phyloP scores from a whole-genome alignment of 2,113 vertebrate genomes.

The Otolemur garnettii region DNA sequence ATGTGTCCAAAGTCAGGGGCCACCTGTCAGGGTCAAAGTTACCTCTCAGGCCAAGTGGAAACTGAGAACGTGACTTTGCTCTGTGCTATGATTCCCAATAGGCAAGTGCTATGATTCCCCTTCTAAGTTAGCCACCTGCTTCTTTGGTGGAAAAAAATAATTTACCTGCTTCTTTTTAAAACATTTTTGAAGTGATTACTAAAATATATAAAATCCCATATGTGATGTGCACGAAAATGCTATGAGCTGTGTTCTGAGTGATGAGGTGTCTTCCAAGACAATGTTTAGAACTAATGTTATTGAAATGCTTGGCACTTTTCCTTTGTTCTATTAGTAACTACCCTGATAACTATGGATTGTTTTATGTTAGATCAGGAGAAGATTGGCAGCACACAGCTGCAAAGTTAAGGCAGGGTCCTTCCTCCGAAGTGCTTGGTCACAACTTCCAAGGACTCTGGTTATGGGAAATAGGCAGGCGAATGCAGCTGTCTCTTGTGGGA shows the following conservation, averaged over 20 bases:
- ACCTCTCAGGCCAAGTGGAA: background rate
- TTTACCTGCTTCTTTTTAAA: background rate
- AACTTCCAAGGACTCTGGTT: background rate
- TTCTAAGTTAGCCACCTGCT: background rate
- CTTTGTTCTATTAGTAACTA: background rate
- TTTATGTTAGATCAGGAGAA: background rate
- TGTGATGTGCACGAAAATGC: background rate
- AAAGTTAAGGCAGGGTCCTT: background rate
- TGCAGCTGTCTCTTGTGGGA: background rate
- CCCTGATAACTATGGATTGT: background rate
- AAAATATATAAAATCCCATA: background rate
- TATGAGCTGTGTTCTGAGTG: background rate
- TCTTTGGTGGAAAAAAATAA: background rate
- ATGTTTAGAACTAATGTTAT: background rate
- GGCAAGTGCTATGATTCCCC: background rate
- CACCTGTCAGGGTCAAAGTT: background rate
- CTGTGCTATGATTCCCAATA: background rate
- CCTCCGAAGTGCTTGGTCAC: too few relatives aligned
- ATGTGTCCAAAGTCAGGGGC: background rate
- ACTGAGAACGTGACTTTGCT: background rate
- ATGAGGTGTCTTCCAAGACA: background rate
- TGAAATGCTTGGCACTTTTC: background rate
- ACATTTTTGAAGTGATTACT: background rate
- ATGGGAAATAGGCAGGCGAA: background rate
- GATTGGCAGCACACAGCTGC: rapidly evolving